phyloP scores from a whole-genome alignment of 2,113 vertebrate species.

The Calonectris borealis region DNA sequence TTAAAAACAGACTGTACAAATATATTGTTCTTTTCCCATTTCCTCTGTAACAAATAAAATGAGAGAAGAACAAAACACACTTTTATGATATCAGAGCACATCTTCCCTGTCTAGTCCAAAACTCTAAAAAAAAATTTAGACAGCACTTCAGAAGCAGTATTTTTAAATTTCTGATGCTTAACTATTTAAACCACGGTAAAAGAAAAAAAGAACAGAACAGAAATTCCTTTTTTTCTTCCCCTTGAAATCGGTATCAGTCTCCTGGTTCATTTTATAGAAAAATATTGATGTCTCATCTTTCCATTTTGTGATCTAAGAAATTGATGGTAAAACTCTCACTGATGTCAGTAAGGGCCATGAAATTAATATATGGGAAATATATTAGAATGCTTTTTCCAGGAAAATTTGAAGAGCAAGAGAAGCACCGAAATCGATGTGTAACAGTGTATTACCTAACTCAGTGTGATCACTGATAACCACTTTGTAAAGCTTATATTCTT shows the following conservation, averaged over 20 bases:
- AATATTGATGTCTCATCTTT: neutral
- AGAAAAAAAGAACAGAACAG: neutral
- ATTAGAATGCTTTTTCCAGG: neutral
- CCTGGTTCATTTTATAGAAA: neutral
- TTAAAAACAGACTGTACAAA: neutral
- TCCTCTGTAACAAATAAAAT: neutral
- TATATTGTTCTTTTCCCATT: neutral
- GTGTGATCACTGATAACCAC: slow-evolving; percentile 4
- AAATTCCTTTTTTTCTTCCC: neutral
- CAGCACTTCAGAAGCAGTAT: neutral
- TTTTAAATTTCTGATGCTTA: neutral
- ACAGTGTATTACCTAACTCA: neutral
- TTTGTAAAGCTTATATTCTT: slow-evolving; percentile 29
- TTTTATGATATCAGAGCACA: neutral
- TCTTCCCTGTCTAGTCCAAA: neutral
- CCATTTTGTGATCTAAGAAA: neutral
- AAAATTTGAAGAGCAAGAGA: neutral
- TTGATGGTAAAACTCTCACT: neutral
- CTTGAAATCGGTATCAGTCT: neutral
- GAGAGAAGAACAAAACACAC: neutral
- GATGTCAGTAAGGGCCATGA: neutral
- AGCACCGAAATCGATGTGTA: neutral
- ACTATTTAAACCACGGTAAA: neutral
- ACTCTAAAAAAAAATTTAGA: neutral
- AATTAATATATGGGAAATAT: neutral